These are phyloP conservation scores for Pogonocichla stellata DNA, from an alignment of 2,113 vertebrate species.

Conservation along the genomic window DNA sequence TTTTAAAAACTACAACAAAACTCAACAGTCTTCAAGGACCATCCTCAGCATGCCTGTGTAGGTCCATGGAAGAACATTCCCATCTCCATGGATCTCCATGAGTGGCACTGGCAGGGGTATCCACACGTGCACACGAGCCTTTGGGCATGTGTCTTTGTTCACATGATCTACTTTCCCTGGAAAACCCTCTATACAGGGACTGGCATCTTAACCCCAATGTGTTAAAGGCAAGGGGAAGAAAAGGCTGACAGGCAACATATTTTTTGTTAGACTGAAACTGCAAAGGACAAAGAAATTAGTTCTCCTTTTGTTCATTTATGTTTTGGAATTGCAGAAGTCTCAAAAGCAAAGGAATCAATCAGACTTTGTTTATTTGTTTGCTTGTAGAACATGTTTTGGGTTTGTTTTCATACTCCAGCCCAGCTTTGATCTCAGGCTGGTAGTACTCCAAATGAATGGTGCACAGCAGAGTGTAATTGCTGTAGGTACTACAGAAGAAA, in stretches of 20 bases:
- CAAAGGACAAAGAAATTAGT: conserved; percentile 9
- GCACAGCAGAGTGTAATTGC: conserved; percentile 51
- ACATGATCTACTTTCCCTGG: background rate
- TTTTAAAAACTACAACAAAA: background rate
- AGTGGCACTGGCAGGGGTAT: background rate
- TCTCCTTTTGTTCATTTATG: conserved; percentile 46
- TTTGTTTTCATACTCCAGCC: conserved; percentile 17
- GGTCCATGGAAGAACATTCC: fast-evolving
- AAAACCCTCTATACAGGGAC: background rate
- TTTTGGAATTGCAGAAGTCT: conserved; percentile 45
- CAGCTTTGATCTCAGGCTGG: conserved; percentile 51
- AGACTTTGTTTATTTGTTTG: conserved; percentile 54
- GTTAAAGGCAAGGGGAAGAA: background rate
- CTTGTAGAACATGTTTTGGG: conserved; percentile 12
- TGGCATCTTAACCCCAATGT: background rate
- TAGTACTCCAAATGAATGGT: conserved; percentile 24
- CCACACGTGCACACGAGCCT: fast-evolving
- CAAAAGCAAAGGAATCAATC: conserved; percentile 36
- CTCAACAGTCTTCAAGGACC: background rate
- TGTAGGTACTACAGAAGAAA: conserved; percentile 41
- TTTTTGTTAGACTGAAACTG: background rate
- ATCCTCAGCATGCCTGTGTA: background rate
- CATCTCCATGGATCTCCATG: background rate
- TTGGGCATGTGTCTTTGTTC: background rate
- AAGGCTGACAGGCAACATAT: background rate